phyloP scores from a whole-genome alignment of 2,888 invertebrate species.

The Helleia helle region DNA sequence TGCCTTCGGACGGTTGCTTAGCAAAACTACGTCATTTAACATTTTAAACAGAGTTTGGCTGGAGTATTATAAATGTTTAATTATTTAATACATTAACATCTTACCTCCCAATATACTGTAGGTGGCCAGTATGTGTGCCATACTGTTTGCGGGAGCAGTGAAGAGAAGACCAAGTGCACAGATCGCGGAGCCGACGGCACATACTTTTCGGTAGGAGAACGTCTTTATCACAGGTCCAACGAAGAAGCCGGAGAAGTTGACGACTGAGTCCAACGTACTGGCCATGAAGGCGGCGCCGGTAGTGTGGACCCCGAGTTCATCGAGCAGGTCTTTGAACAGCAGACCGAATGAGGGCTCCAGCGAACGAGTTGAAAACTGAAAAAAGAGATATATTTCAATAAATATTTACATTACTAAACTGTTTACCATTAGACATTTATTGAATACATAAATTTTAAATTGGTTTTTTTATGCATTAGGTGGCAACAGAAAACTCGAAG shows the following conservation, averaged over 20 bases:
- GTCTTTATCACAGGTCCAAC: conserved; percentile 84
- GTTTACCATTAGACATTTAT: no score
- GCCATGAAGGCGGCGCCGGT: conserved; percentile 84
- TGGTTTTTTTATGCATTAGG: no score
- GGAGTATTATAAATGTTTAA: no score
- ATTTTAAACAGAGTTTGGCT: no score
- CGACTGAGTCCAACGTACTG: conserved; percentile 83
- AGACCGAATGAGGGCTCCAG: conserved; percentile 87
- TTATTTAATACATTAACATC: conserved; percentile 23
- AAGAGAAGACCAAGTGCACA: conserved; percentile 78
- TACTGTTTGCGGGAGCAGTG: conserved; percentile 80
- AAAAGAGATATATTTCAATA: no score
- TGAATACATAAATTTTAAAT: no score
- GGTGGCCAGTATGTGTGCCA: conserved; percentile 80
- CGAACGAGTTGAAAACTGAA: conserved; percentile 85
- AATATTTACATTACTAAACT: no score
- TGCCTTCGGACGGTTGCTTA: no score
- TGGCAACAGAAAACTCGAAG: no score
- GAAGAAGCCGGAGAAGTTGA: conserved; percentile 85
- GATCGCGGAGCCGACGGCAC: conserved; percentile 77
- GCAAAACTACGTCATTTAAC: no score
- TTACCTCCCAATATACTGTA: conserved; percentile 85
- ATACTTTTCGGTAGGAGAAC: conserved; percentile 82
- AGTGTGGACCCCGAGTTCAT: conserved; percentile 80
- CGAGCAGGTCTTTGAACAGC: conserved; percentile 82